These are phyloP conservation scores for Rhodinocichla rosea DNA, from an alignment of 2,113 vertebrate genomes.

Conservation along the genomic window DNA sequence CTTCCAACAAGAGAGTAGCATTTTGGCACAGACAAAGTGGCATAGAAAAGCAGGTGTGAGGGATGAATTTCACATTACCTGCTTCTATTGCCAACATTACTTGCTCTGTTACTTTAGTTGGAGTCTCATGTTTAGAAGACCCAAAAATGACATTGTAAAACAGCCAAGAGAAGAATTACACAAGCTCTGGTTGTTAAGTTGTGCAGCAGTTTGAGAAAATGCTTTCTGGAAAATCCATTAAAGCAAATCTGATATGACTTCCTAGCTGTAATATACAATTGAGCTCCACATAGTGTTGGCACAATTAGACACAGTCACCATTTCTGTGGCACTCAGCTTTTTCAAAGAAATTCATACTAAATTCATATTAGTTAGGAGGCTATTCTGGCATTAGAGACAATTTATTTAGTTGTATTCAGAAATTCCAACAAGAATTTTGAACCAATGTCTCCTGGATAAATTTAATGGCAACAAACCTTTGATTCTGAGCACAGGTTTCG, in stretches of 20 bases:
- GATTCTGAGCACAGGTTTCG: neutral
- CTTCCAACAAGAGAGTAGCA: slow-evolving; percentile 32
- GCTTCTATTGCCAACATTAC: slow-evolving; percentile 21
- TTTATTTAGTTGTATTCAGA: neutral
- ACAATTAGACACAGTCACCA: neutral
- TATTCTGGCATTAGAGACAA: neutral
- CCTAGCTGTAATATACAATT: neutral
- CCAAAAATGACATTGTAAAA: neutral
- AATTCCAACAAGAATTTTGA: neutral
- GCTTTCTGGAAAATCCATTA: slow-evolving; percentile 12
- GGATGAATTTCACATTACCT: slow-evolving; percentile 53
- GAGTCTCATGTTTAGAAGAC: neutral
- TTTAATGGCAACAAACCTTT: neutral
- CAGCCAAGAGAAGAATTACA: neutral
- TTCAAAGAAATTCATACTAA: neutral
- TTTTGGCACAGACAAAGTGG: slow-evolving; percentile 19
- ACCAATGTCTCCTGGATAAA: neutral
- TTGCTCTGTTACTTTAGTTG: neutral
- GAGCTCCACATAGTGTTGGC: neutral
- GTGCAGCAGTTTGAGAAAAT: neutral
- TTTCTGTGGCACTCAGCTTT: neutral
- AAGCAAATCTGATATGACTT: neutral
- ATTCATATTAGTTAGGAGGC: neutral
- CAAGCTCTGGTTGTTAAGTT: neutral
- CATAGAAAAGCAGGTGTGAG: slow-evolving; percentile 29